Base-by-base conservation (phyloP, 2,888 invertebrate species). In the Candidula unifasciata region DNA sequence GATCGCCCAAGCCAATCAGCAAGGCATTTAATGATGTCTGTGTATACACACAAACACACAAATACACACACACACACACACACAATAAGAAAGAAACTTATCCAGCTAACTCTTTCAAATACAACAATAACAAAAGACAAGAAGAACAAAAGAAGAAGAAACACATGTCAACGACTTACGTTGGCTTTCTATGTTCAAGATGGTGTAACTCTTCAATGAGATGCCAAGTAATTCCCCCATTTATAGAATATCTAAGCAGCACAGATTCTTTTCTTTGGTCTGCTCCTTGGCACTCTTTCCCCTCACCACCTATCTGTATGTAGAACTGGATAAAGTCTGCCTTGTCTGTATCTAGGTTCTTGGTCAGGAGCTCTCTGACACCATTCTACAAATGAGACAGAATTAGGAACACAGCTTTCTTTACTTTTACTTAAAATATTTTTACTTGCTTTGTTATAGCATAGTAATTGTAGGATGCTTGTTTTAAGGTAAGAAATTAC, bases 151-250 rank as follows among this genome's bases (percentile, higher is more conserved):
- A 30, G 1, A 44, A 35, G 24, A 27, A 44, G n/a, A 52, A 44
- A 8, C 10, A 30, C 5, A 6, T 13, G 13, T 21, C 21, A 27
- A 78, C 24, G 21, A 57, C 80, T 84, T 87, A 93, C 93, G 89
- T 92, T 37, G 93, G 89, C 64, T 85, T 80, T 74, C 89, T 88
- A 81, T 91, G 91, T 80, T 91, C 89, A 44, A 89, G 86, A 64
- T 90, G 90, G 33, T 91, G 89, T 68, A 93, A 87, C 86, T 94
- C 94, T 85, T 92, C 91, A 64, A 94, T 87, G 5, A 93, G 88
- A 30, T 88, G 87, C 94, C 94, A 94, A 24, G 90, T 91, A 60
- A 92, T 91, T 0, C 94, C 94, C 1, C 93, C 94, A 89, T 94
- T 91, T 69, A 87, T 90, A 18, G 93, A 93, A 89, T 91, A 94